phyloP scores from a whole-genome alignment of 2,888 invertebrate genomes.

The Zeuzera pyrina region DNA sequence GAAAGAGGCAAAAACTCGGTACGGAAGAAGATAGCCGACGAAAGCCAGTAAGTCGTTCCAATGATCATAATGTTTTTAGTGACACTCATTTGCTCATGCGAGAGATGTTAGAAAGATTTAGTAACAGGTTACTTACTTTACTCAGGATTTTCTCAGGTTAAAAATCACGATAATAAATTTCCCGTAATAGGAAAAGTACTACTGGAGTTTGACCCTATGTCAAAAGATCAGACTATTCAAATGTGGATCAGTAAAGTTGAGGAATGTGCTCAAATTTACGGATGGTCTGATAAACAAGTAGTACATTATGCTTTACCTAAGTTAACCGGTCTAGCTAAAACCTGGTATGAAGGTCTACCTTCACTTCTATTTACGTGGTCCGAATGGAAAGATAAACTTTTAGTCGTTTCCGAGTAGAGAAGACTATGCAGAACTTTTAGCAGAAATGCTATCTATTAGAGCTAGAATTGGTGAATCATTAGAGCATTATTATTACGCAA shows the following conservation, averaged over 20 bases:
- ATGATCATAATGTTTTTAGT: background rate
- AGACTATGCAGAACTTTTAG: conserved; percentile 1
- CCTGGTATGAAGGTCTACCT: conserved; percentile 6
- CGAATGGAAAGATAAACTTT: conserved; percentile 3
- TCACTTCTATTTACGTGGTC: conserved; percentile 1
- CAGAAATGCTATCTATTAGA: conserved; percentile 1
- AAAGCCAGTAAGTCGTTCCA: background rate
- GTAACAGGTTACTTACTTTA: background rate
- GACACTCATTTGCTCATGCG: background rate
- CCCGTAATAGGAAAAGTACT: conserved; percentile 1
- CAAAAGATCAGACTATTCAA: conserved; percentile 2
- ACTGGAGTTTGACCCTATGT: conserved; percentile 4
- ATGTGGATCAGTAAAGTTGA: conserved; percentile 6
- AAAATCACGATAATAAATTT: background rate
- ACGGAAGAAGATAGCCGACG: too few species aligned
- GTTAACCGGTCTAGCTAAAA: conserved; percentile 5
- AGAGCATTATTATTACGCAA: conserved; percentile 4
- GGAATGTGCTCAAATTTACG: conserved; percentile 4
- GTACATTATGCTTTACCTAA: conserved; percentile 6
- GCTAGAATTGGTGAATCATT: conserved; percentile 1
- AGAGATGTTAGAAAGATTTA: background rate
- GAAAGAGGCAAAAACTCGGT: background rate
- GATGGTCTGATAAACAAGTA: conserved; percentile 3
- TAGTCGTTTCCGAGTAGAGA: conserved; percentile 2
- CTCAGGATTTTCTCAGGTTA: background rate